Conservation (phyloP, 2,797 vertebrate species). For the Molossus alvarezi region DNA sequence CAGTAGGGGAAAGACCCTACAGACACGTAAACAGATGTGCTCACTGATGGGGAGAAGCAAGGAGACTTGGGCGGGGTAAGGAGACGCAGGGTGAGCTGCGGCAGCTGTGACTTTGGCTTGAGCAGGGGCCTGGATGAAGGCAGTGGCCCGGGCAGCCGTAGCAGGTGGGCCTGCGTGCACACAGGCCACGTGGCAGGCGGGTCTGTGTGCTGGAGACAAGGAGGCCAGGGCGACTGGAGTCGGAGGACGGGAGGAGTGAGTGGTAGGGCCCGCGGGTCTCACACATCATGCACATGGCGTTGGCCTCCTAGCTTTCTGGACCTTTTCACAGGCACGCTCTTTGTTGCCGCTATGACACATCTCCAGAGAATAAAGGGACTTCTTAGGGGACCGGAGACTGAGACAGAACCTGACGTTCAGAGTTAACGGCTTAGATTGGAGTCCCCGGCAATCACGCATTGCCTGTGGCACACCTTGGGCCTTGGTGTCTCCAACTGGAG, state of each 20-base stretch:
- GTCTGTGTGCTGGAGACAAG: accelerated
- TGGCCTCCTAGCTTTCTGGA: background rate
- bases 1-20: background rate
- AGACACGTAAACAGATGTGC: background rate
- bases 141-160: no score
- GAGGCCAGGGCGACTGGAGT: background rate
- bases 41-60: accelerated
- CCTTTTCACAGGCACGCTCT: background rate
- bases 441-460: no score
- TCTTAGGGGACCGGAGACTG: accelerated
- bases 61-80: background rate
- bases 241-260: accelerated
- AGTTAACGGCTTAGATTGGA: background rate
- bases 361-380: accelerated
- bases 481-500: background rate
- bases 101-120: background rate
- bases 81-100: background rate
- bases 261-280: background rate
- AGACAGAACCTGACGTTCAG: no score
- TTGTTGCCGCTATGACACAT: accelerated
- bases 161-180: accelerated
- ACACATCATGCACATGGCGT: accelerated
- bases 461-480: accelerated
- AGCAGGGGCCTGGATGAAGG: background rate
- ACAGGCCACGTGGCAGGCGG: background rate